These are phyloP conservation scores for Xyrauchen texanus DNA, from an alignment of 2,113 vertebrate genomes.

Conservation along the genomic window DNA sequence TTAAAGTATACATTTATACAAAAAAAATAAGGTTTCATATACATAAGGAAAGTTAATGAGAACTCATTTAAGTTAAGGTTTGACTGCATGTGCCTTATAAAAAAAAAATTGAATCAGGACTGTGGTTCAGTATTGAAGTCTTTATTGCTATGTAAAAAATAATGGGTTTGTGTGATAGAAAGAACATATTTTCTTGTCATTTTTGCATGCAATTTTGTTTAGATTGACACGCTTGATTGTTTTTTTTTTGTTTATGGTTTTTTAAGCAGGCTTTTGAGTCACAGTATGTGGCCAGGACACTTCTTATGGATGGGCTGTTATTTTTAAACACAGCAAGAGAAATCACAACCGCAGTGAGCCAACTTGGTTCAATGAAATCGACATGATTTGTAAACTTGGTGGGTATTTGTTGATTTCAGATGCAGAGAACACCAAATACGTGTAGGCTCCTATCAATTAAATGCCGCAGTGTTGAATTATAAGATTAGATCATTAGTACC, in stretches of 20 bases:
- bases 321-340: constrained; percentile 34
- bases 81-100: no score
- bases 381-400: constrained; percentile 37
- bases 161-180: constrained; percentile 3
- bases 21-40: no score
- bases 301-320: constrained; percentile 35
- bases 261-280: constrained; percentile 13
- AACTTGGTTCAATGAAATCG: constrained; percentile 37
- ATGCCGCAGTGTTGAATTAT: constrained; percentile 4
- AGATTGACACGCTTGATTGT: constrained; percentile 5
- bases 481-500: constrained; percentile 29
- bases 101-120: no score
- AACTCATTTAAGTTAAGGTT: no score
- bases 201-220: neutral
- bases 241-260: neutral
- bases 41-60: no score
- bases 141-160: no score
- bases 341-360: constrained; percentile 13
- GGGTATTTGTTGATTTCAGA: constrained; percentile 30
- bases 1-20: no score
- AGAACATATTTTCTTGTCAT: neutral
- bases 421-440: constrained; percentile 14
- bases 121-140: no score
- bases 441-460: constrained; percentile 11
- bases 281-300: neutral